These are phyloP conservation scores for Lagocephalus sceleratus DNA, from an alignment of 2,797 vertebrate species.

Conservation along the genomic window DNA sequence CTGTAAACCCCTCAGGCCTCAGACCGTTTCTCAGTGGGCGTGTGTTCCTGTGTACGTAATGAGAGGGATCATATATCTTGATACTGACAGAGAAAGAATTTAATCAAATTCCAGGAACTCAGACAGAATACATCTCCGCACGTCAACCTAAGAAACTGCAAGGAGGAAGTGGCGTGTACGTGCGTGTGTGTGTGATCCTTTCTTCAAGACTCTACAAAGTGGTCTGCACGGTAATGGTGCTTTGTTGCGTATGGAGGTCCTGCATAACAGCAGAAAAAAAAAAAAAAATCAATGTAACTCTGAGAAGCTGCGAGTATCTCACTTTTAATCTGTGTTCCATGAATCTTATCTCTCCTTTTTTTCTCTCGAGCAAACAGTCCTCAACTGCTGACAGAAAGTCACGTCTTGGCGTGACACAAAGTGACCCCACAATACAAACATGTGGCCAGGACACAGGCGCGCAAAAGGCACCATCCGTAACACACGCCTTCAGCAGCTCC, in stretches of 20 bases:
- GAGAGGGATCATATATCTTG: slow-evolving; percentile 50
- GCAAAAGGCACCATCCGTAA: too few relatives aligned
- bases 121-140: slow-evolving; percentile 36
- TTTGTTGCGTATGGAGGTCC: slow-evolving; percentile 64
- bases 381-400: slow-evolving; percentile 13
- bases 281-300: slow-evolving; percentile 62
- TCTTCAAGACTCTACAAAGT: slow-evolving; percentile 46
- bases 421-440: too few relatives aligned
- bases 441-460: too few relatives aligned
- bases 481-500: not conserved
- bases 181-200: slow-evolving; percentile 25
- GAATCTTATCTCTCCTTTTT: slow-evolving; percentile 27
- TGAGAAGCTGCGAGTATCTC: slow-evolving; percentile 25
- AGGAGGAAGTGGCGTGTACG: slow-evolving; percentile 34
- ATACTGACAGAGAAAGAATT: slow-evolving; percentile 40
- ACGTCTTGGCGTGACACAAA: slow-evolving; percentile 20
- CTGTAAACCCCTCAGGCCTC: slow-evolving; percentile 8
- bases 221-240: slow-evolving; percentile 56
- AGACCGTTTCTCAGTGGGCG: slow-evolving; percentile 4
- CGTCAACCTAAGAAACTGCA: slow-evolving; percentile 44
- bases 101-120: slow-evolving; percentile 57
- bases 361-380: slow-evolving; percentile 27
- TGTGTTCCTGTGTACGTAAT: slow-evolving; percentile 22
- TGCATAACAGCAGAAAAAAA: slow-evolving; percentile 29
- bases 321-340: slow-evolving; percentile 12